A percentile compares a stretch with the other conserved stretches of the same genome.
These are phyloP conservation scores for Chrysaora quinquecirrha DNA, from an alignment of 30 jellyfish, hydroid and myxozoan genomes.

Conservation along the genomic window DNA sequence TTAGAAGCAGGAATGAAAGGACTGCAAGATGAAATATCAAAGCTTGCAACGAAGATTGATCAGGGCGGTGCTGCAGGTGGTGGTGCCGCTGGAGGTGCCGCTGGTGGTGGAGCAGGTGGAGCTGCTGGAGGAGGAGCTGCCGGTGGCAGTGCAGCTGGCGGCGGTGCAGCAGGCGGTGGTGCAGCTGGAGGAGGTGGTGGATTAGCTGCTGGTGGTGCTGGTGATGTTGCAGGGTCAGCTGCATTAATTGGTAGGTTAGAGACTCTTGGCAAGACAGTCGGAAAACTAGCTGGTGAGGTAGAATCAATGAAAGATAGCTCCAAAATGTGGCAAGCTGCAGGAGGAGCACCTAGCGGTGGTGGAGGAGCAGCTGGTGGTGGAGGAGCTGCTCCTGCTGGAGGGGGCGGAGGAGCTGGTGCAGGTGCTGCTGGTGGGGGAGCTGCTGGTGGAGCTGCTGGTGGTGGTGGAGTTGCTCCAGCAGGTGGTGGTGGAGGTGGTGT, in stretches of 20 bases:
- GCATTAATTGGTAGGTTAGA: slow-evolving; percentile 74
- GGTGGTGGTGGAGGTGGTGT: slow-evolving; percentile 59
- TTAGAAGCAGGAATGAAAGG: slow-evolving; percentile 75
- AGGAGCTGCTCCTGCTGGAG: slow-evolving; percentile 31
- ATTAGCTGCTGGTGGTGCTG: slow-evolving; percentile 43
- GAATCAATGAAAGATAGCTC: slow-evolving; percentile 85
- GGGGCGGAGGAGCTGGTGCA: slow-evolving; percentile 39
- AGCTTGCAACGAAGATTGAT: slow-evolving; percentile 65
- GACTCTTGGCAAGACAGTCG: slow-evolving; percentile 68
- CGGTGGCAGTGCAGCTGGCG: slow-evolving; percentile 78
- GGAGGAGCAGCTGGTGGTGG: slow-evolving; percentile 39
- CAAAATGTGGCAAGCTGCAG: slow-evolving; percentile 83
- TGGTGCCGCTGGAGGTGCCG: slow-evolving; percentile 57
- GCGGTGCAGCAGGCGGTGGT: slow-evolving; percentile 76
- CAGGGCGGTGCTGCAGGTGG: slow-evolving; percentile 48
- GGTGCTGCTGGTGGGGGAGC: slow-evolving; percentile 33
- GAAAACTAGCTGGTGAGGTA: slow-evolving; percentile 86
- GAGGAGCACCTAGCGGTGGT: slow-evolving; percentile 55
- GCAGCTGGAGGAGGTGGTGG: slow-evolving; percentile 78
- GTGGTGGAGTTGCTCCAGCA: slow-evolving; percentile 60
- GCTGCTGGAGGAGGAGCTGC: slow-evolving; percentile 87
- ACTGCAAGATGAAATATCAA: slow-evolving; percentile 57
- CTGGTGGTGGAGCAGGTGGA: slow-evolving; percentile 76
- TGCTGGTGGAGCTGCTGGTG: slow-evolving; percentile 51
- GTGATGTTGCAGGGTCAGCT: slow-evolving; percentile 48